phyloP scores from a whole-genome alignment of 2,113 vertebrate genomes.

The Anolis carolinensis region DNA sequence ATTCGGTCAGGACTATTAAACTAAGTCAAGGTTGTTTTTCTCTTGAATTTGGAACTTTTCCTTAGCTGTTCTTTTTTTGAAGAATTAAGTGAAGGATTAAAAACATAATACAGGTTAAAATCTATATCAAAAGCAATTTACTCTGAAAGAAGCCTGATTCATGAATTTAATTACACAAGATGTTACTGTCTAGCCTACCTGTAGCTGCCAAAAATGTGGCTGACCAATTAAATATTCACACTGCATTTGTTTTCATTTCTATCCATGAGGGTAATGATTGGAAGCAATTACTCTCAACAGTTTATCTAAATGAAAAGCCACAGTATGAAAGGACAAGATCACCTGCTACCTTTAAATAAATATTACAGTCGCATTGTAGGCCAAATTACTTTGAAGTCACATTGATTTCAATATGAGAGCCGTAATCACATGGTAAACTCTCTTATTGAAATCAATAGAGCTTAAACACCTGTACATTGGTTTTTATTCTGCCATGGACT shows the following conservation, averaged over 20 bases:
- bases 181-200: slow-evolving; percentile 22
- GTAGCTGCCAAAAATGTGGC: slow-evolving; percentile 35
- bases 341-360: slow-evolving; percentile 24
- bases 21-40: not conserved
- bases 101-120: slow-evolving; percentile 2
- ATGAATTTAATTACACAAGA: slow-evolving; percentile 38
- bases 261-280: slow-evolving; percentile 23
- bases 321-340: not conserved
- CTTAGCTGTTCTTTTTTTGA: not conserved
- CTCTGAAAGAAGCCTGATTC: not conserved
- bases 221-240: slow-evolving; percentile 16
- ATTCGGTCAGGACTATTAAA: slow-evolving; percentile 26
- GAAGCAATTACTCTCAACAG: slow-evolving; percentile 32
- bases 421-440: not conserved
- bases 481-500: not conserved
- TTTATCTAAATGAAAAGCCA: slow-evolving; percentile 35
- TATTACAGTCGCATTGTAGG: not conserved
- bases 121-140: not conserved
- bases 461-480: not conserved
- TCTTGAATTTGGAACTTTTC: slow-evolving; percentile 3
- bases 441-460: not conserved
- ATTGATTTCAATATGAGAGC: not conserved
- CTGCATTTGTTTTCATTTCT: slow-evolving; percentile 27
- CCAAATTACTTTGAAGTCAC: not conserved
- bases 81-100: not conserved